phyloP scores from a whole-genome alignment of 1,140 invertebrate species.

The Drosophila tsacasi region DNA sequence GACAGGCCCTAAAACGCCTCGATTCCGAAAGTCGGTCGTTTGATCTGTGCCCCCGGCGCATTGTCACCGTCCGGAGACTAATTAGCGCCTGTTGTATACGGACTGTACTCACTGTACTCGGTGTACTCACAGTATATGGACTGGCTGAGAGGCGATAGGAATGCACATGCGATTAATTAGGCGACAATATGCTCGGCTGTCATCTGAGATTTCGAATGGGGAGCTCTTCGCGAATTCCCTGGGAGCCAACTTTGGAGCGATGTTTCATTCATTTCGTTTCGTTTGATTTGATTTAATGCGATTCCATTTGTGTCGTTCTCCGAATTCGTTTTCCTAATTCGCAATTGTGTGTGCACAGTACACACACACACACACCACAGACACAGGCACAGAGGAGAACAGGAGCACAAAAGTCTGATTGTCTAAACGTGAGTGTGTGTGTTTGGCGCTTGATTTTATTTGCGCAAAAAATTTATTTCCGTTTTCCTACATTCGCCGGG shows the following conservation, averaged over 20 bases:
- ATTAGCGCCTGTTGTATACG: slow-evolving; percentile 50
- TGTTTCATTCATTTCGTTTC: slow-evolving; percentile 45
- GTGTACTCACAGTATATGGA: background rate
- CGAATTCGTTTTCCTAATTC: slow-evolving; percentile 48
- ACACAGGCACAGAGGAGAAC: background rate
- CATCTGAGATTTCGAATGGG: slow-evolving; percentile 44
- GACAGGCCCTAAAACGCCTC: slow-evolving; percentile 13
- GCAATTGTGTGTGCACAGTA: slow-evolving; percentile 23
- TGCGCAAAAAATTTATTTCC: slow-evolving; percentile 60
- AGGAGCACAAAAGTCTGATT: slow-evolving; percentile 40
- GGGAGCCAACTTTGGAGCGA: slow-evolving; percentile 18
- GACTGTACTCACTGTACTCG: background rate
- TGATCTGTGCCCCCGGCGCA: slow-evolving; percentile 63
- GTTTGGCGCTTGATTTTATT: slow-evolving; percentile 65
- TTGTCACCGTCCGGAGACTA: slow-evolving; percentile 66
- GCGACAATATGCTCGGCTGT: slow-evolving; percentile 53
- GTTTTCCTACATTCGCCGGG: background rate
- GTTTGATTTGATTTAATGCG: slow-evolving; percentile 68
- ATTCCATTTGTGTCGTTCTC: slow-evolving; percentile 39
- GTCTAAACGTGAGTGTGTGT: slow-evolving; percentile 30
- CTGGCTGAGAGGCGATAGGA: slow-evolving; percentile 4
- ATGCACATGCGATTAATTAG: slow-evolving; percentile 79
- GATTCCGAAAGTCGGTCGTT: slow-evolving; percentile 49
- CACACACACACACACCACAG: slow-evolving; percentile 6
- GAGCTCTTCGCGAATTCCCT: slow-evolving; percentile 1